Conservation (phyloP, 2,797 vertebrate genomes). For the Pogoniulus pusillus region DNA sequence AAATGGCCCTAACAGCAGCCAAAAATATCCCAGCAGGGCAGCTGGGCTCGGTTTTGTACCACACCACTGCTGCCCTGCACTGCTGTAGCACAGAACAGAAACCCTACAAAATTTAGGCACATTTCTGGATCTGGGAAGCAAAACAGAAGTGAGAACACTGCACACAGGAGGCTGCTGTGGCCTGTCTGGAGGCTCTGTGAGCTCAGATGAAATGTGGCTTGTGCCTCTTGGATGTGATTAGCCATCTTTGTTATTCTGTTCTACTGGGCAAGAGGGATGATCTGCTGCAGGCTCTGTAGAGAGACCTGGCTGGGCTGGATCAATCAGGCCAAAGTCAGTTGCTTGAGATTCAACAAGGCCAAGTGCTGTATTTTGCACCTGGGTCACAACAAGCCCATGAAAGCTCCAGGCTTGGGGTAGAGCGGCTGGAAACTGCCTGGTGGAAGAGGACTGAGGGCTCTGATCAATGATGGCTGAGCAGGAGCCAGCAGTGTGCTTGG, state of each 20-base stretch:
- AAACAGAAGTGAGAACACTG: neutral
- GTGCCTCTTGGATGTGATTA: neutral
- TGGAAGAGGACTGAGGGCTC: too few species aligned
- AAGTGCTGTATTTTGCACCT: too few species aligned
- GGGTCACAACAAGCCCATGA: too few species aligned
- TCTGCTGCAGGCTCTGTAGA: too few species aligned
- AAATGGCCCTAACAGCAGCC: neutral
- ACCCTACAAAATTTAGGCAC: neutral
- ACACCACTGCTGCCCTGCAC: neutral
- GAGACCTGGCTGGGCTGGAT: too few species aligned
- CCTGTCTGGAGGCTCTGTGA: neutral
- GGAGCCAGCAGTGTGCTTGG: too few species aligned
- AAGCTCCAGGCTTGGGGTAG: too few species aligned
- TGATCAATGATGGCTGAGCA: too few species aligned
- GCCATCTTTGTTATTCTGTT: neutral
- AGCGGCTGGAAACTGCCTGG: too few species aligned
- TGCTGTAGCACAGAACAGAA: neutral
- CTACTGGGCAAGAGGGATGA: too few species aligned
- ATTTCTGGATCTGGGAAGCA: neutral
- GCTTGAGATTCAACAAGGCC: too few species aligned
- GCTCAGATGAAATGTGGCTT: neutral
- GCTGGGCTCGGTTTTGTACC: neutral
- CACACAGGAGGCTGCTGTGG: neutral
- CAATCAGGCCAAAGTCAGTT: too few species aligned
- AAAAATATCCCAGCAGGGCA: neutral